Evolutionary conservation across 2,888 invertebrate genomes (phyloP).

Genomic region (Coenonympha arcania): DNA sequence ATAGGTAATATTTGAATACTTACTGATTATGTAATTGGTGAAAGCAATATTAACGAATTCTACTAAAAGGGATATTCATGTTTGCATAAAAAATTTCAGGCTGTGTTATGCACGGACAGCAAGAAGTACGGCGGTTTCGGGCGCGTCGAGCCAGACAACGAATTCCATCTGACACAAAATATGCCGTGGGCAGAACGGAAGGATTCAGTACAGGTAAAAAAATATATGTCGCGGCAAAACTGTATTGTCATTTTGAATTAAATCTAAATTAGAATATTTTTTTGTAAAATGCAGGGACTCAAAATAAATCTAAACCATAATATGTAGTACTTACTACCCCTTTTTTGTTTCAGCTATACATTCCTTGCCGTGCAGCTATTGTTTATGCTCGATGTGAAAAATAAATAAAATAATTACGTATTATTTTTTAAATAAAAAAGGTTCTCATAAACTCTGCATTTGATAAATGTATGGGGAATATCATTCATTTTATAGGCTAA

Average conservation of each 20-base stretch:
- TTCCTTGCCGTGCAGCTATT: slow-evolving; percentile 82
- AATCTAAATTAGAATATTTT: not conserved
- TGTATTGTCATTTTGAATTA: too few relatives aligned
- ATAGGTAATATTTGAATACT: not conserved
- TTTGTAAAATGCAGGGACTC: too few relatives aligned
- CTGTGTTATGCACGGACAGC: slow-evolving; percentile 62
- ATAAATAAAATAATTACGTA: too few relatives aligned
- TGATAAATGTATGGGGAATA: not conserved
- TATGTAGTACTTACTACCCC: too few relatives aligned
- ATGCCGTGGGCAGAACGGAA: slow-evolving; percentile 62
- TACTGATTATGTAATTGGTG: too few relatives aligned
- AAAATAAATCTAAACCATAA: too few relatives aligned
- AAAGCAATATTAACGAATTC: too few relatives aligned
- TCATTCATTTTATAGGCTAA: not conserved
- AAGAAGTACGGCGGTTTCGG: slow-evolving; percentile 65
- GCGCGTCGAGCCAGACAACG: slow-evolving; percentile 56
- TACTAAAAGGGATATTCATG: too few relatives aligned
- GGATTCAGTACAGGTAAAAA: slow-evolving; percentile 71
- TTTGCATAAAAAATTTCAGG: too few relatives aligned
- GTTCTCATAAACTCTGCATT: not conserved
- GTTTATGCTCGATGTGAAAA: slow-evolving; percentile 67
- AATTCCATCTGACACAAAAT: slow-evolving; percentile 53
- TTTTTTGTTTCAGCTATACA: slow-evolving; percentile 76
- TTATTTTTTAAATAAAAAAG: too few relatives aligned
- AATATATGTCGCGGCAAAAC: too few relatives aligned